Evolutionary conservation across 2,113 vertebrate species (phyloP).

Genomic region (Syngnathus typhle): DNA sequence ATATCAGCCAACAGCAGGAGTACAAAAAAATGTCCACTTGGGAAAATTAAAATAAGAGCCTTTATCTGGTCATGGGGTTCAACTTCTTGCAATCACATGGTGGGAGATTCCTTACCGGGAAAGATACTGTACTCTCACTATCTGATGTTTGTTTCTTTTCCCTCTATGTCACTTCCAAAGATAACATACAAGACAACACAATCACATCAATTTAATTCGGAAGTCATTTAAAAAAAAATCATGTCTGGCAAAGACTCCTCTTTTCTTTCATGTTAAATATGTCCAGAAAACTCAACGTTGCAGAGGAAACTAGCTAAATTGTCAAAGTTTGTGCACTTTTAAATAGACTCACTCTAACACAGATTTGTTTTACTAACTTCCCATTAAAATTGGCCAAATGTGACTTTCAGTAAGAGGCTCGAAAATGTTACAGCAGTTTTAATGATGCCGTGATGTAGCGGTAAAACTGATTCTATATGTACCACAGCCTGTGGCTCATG

Average conservation of each 20-base stretch:
- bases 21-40: background rate
- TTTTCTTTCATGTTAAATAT: background rate
- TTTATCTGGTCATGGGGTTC: background rate
- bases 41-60: background rate
- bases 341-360: conserved; percentile 9
- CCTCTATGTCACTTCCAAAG: background rate
- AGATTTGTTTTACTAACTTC: conserved; percentile 17
- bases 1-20: background rate
- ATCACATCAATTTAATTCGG: background rate
- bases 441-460: conserved; percentile 32
- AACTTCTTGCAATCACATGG: background rate
- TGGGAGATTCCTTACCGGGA: background rate
- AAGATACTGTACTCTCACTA: background rate
- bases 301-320: background rate
- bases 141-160: background rate
- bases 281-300: background rate
- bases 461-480: conserved; percentile 27
- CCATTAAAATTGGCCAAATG: conserved; percentile 30
- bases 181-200: background rate
- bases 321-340: background rate
- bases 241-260: background rate
- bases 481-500: conserved; percentile 25
- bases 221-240: background rate
- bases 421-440: conserved; percentile 26
- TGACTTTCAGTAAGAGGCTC: conserved; percentile 19